A percentile compares a stretch with the other conserved stretches of the same genome.
Evolutionary conservation across 2,888 invertebrate species (phyloP).

Genomic region (Iselma pallidipennis): DNA sequence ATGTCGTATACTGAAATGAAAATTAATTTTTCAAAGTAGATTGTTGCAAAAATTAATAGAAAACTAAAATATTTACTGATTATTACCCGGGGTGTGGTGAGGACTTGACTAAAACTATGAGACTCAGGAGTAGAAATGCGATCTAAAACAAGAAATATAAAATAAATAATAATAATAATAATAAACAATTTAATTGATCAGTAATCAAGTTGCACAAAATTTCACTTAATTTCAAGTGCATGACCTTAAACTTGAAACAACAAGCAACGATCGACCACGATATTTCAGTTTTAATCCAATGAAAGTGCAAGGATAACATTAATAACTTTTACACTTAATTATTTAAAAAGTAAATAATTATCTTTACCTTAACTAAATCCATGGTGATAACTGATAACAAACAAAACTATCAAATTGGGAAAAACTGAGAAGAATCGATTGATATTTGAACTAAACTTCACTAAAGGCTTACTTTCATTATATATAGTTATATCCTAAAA

Average conservation of each 20-base stretch:
- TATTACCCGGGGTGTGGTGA: conserved; percentile 4
- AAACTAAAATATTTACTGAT: conserved; percentile 6
- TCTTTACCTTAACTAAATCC: conserved; percentile 14
- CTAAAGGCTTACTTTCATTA: conserved; percentile 14
- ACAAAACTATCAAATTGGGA: not conserved
- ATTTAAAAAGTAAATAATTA: not conserved
- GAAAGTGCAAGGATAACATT: too few species aligned
- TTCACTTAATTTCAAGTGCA: not conserved
- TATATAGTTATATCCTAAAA: conserved; percentile 6
- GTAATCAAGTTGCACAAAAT: not conserved
- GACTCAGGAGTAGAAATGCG: conserved; percentile 2
- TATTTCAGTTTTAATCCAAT: too few species aligned
- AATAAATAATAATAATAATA: not conserved
- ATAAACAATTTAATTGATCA: not conserved
- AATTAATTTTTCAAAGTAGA: not conserved
- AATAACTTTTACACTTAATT: not conserved
- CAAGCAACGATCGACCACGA: not conserved
- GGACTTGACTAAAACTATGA: not conserved
- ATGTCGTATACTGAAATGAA: conserved; percentile 45
- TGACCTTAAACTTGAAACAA: not conserved
- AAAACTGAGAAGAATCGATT: conserved; percentile 10
- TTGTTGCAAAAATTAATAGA: not conserved
- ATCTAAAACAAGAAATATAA: conserved; percentile 11
- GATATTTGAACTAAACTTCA: conserved; percentile 6
- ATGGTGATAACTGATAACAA: conserved; percentile 3